phyloP scores from a whole-genome alignment of 2,113 vertebrate genomes.

The Thermophis baileyi region DNA sequence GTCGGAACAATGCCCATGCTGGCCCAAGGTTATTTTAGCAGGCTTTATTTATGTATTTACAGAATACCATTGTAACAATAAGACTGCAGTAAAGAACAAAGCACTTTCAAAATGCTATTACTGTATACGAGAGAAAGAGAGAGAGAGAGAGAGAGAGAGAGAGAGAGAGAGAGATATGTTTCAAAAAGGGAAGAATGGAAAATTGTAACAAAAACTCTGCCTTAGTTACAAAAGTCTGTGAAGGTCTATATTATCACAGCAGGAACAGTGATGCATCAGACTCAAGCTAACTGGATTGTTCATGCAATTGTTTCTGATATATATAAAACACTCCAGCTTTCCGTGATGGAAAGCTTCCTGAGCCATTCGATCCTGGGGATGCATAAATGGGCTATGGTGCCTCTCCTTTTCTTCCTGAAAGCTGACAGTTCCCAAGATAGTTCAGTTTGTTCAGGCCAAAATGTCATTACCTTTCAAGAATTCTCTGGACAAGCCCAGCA shows the following conservation, averaged over 20 bases:
- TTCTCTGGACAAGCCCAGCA: constrained; percentile 57
- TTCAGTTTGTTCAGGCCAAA: constrained; percentile 48
- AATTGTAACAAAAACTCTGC: neutral
- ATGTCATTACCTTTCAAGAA: constrained; percentile 35
- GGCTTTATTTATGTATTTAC: neutral
- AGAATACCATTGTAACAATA: constrained; percentile 14
- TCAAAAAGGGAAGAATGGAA: constrained; percentile 1
- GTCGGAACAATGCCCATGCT: constrained; percentile 22
- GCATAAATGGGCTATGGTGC: constrained; percentile 53
- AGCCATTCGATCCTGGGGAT: constrained; percentile 49
- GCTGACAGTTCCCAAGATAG: constrained; percentile 34
- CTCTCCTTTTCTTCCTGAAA: neutral
- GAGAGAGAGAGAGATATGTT: neutral
- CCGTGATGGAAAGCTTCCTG: constrained; percentile 38
- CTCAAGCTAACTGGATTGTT: constrained; percentile 13
- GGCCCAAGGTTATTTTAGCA: constrained; percentile 33
- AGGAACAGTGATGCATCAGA: neutral
- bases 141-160: too few relatives aligned
- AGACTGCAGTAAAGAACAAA: constrained; percentile 27
- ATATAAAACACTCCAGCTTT: constrained; percentile 29
- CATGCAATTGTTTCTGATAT: constrained; percentile 31
- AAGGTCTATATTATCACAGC: constrained; percentile 33
- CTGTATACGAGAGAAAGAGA: neutral
- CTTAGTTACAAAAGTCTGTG: constrained; percentile 39
- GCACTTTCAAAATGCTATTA: constrained; percentile 17